Evolutionary conservation across 2,113 vertebrate genomes (phyloP), one percentile per base, ranked within the genome.

Genomic region (Sitta europaea): DNA sequence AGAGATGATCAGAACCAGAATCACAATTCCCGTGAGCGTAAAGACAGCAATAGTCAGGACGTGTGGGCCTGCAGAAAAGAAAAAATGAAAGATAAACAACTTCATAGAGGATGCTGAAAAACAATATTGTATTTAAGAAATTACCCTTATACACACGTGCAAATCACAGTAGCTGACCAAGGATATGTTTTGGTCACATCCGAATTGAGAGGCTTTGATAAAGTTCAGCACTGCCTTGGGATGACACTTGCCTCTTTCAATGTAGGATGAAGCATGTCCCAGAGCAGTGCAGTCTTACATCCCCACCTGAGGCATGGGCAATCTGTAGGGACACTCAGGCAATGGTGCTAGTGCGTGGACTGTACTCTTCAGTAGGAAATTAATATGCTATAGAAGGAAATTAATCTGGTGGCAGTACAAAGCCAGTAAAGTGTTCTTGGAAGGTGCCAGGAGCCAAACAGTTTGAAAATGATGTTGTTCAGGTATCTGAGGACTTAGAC

Each of bases 1-100:
- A 31, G 99, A 99, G 18, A 99, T 98, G 88, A 98, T 91, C 22
- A 99, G 97, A 92, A 99, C 97, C 83, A 99, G 94, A 33, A 99
- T 94, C 29, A 99, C 97, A 23, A 97, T 98, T 73, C 98, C 94
- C 0, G 98, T 97, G 45, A 99, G 98, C 7, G 99, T 98, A 53
- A 99, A 99, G 97, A 99, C 97, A 13, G 99, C 98, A 38, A 99
- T 97, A 72, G 98, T 89, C 96, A 99, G 98, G 27, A 83, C 2
- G 1, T 94, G 62, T 94, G 97, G 96, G 8, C 84, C 99, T 99
- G 97, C 12, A 95, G 57, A 82, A 81, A 83, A 82, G 23, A 94
- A 78, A 96, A 92, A 86, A 28, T 54, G 10, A 68, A 66, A 94
- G 68, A 89, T 82, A 59, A 88, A 55, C 28, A 85, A 70, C 12